These are phyloP conservation scores for Xyrichtys novacula DNA, from an alignment of 2,797 vertebrate genomes.

Conservation along the genomic window DNA sequence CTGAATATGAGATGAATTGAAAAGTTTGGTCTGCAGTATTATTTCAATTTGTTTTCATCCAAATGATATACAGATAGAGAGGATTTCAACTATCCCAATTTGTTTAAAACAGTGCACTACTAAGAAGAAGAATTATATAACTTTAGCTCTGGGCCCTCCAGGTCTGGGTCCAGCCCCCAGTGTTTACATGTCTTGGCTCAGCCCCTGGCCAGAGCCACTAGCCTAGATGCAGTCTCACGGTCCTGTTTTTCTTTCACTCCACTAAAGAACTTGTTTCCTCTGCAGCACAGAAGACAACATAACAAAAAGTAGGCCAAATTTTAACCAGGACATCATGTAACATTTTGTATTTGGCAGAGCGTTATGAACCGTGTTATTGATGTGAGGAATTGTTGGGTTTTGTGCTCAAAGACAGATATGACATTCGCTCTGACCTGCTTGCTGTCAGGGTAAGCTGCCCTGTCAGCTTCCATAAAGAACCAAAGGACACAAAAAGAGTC, in stretches of 20 bases:
- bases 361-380: conserved; percentile 47
- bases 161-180: background rate
- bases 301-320: conserved; percentile 47
- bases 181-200: background rate
- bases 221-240: background rate
- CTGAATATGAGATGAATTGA: no score
- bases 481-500: conserved; percentile 60
- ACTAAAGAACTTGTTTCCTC: conserved; percentile 25
- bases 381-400: conserved; percentile 61
- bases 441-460: conserved; percentile 74
- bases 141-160: background rate
- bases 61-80: background rate
- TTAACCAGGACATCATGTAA: conserved; percentile 30
- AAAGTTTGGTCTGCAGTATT: background rate
- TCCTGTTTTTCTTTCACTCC: conserved; percentile 16
- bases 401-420: conserved; percentile 60
- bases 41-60: background rate
- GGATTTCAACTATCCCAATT: background rate
- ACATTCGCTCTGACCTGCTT: conserved; percentile 66
- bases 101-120: background rate
- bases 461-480: conserved; percentile 76
- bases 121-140: background rate
- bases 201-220: background rate
- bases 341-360: conserved; percentile 49
- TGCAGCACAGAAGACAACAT: background rate